phyloP scores from a whole-genome alignment of 2,888 invertebrate genomes.

The Orchesella flavescens region DNA sequence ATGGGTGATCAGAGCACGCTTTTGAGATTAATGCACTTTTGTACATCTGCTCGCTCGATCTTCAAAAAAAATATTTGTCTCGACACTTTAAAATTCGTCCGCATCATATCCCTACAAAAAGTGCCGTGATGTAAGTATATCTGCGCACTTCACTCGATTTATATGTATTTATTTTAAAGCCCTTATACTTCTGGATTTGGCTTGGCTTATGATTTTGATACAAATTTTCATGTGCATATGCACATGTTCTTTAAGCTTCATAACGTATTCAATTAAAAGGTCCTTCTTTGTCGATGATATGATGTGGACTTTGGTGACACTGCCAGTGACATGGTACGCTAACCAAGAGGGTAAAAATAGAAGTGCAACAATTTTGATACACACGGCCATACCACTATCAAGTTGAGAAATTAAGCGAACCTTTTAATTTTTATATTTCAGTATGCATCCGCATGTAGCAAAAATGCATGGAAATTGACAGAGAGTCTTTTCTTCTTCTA shows the following conservation, averaged over 20 bases:
- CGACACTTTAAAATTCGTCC: neutral
- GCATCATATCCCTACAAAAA: no score
- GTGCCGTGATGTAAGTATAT: no score
- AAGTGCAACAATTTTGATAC: neutral
- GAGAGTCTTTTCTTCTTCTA: no score
- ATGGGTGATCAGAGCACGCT: constrained; percentile 20
- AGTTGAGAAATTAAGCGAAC: constrained; percentile 19
- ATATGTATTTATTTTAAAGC: neutral
- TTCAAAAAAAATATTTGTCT: neutral
- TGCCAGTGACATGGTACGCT: neutral
- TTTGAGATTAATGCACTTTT: constrained; percentile 33
- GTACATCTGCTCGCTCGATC: constrained; percentile 24
- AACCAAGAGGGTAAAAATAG: neutral
- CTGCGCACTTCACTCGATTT: neutral
- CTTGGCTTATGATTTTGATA: neutral
- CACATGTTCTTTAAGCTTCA: no score
- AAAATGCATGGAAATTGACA: no score
- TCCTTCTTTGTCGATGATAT: neutral
- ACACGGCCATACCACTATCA: neutral
- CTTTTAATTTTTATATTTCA: constrained; percentile 21
- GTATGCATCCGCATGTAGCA: no score
- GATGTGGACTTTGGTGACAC: neutral
- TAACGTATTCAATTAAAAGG: no score
- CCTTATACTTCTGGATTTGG: neutral
- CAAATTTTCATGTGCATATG: neutral